These are phyloP conservation scores for Eptesicus fuscus DNA, from an alignment of 2,113 vertebrate species.

Conservation along the genomic window DNA sequence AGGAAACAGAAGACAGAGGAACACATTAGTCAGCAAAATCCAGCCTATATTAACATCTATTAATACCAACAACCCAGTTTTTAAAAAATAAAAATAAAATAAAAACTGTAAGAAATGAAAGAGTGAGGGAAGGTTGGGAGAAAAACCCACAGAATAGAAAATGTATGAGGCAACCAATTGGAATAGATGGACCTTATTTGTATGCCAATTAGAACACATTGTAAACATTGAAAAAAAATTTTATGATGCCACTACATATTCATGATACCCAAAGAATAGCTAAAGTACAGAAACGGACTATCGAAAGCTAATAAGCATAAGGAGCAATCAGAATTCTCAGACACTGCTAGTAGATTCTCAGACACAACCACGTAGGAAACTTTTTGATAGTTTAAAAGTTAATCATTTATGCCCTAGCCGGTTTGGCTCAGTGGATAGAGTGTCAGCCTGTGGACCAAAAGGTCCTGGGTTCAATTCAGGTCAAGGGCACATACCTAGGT, in stretches of 20 bases:
- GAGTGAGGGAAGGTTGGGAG: not conserved
- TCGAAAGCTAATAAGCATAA: not conserved
- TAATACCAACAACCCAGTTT: not conserved
- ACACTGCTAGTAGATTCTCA: not conserved
- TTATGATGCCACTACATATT: not conserved
- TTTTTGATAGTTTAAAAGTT: conserved; percentile 1
- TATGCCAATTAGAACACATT: not conserved
- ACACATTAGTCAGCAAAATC: not conserved
- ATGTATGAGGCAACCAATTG: not conserved
- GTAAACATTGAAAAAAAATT: not conserved
- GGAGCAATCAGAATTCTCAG: not conserved
- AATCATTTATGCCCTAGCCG: not conserved
- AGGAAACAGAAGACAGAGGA: not conserved
- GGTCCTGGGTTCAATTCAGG: too few relatives aligned
- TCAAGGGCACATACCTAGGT: too few relatives aligned
- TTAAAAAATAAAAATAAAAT: not conserved
- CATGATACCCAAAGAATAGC: not conserved
- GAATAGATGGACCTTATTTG: not conserved
- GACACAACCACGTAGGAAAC: not conserved
- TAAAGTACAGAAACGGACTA: not conserved
- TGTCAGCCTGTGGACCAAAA: too few relatives aligned
- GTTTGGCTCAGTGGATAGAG: too few relatives aligned
- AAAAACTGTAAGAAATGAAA: not conserved
- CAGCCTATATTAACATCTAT: not conserved
- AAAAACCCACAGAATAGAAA: not conserved